Base-by-base conservation (phyloP, 1,140 invertebrate genomes). In the Lepidurus arcticus region DNA sequence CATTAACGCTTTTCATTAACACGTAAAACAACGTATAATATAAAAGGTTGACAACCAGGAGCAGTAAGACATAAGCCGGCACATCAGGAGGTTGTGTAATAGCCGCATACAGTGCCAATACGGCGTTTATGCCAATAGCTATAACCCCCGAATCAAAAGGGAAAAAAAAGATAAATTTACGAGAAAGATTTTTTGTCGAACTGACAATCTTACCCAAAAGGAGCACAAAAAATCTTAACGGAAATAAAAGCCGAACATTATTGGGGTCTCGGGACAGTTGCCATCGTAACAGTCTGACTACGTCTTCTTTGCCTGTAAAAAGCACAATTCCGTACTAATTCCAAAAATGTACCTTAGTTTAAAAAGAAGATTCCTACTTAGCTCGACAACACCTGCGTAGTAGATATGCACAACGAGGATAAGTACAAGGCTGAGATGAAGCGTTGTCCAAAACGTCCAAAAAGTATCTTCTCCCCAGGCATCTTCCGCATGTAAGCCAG, bases 11-110 rank as follows among this genome's bases (percentile, higher is more conserved):
- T 65, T 65, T 65, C 53, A 65, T 65, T 1, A 9, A 13, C 16
- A 65, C 53, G 53, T 65, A 65, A 65, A 65, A 65, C 16, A 65
- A 7, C 9, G 53, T 65, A 65, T 65, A 65, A 65, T n/a, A 65
- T 16, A 65, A 21, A 65, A 65, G 53, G 53, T 65, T 65, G 7
- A 21, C 8, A 65, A 65, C 13, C 53, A 65, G 21, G 6, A 65
- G 13, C 13, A 65, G 53, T 21, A 65, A 16, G 16, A 65, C 53
- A 16, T 65, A 65, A 16, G n/a, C 53, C 1, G 53, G 53, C 6
- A 65, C 53, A 21, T 65, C 53, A 21, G 53, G 53, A 1, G 53
- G 53, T 21, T 65, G 53, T 65, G 13, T 16, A 65, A 65, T 65
- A 21, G 53, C 53, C 53, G 16, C 53, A 65, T 65, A 65, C 16